These are phyloP conservation scores for Sorex fumeus DNA, from an alignment of 2,113 vertebrate genomes.

Conservation along the genomic window DNA sequence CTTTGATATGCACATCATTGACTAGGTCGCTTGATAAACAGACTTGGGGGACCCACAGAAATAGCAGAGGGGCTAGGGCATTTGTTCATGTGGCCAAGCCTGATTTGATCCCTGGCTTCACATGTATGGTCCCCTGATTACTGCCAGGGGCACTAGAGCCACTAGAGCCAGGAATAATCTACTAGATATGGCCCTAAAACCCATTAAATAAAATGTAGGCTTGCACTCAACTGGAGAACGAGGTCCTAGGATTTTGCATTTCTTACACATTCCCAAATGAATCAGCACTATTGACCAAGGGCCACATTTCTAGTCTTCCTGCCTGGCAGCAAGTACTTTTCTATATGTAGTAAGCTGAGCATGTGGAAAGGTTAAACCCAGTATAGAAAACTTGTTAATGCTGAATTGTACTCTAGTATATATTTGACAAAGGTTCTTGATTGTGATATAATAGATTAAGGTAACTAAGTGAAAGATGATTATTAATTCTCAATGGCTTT, in stretches of 20 bases:
- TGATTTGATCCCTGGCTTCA: too few species aligned
- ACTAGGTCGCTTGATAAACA: neutral
- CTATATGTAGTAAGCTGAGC: neutral
- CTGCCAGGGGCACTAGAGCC: too few species aligned
- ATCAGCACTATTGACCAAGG: neutral
- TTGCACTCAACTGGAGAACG: neutral
- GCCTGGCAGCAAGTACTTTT: neutral
- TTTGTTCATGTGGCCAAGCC: too few species aligned
- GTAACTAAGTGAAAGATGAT: neutral
- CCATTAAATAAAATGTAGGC: neutral
- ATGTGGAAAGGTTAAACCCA: constrained; percentile 59
- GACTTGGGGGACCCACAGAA: too few species aligned
- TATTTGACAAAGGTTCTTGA: neutral
- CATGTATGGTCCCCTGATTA: too few species aligned
- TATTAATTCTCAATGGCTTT: neutral
- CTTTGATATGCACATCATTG: neutral
- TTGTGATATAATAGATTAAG: neutral
- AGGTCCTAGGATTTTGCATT: neutral
- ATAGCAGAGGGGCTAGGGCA: too few species aligned
- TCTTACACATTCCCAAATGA: neutral
- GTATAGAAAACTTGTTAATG: neutral
- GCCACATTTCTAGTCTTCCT: neutral
- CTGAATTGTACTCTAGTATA: constrained; percentile 32
- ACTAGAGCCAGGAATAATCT: too few species aligned
- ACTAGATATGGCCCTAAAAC: too few species aligned